Conservation (phyloP, 2,113 vertebrate species). For the Gobiocypris rarus region DNA sequence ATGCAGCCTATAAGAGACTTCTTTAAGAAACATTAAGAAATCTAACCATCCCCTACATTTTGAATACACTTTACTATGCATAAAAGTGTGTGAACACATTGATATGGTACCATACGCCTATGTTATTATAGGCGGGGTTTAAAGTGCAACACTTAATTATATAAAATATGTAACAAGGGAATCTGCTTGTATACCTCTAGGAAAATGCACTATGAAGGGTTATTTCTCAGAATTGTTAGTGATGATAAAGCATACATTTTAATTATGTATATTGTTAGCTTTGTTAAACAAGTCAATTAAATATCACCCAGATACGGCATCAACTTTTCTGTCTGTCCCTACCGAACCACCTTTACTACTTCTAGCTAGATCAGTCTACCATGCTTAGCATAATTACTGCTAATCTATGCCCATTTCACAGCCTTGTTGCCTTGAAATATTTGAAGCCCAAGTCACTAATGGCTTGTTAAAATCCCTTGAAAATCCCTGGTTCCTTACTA, state of each 20-base stretch:
- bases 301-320: background rate
- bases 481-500: conserved; percentile 45
- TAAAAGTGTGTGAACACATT: background rate
- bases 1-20: background rate
- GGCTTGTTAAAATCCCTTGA: conserved; percentile 49
- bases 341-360: conserved; percentile 7
- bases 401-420: conserved; percentile 43
- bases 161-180: background rate
- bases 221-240: background rate
- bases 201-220: background rate
- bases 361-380: conserved; percentile 25
- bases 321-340: conserved; percentile 1
- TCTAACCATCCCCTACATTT: background rate
- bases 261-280: background rate
- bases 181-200: background rate
- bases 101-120: background rate
- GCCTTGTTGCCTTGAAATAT: conserved; percentile 37
- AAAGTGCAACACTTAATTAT: background rate
- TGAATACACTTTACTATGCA: background rate
- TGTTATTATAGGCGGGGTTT: background rate
- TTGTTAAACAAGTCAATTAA: background rate
- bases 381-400: conserved; percentile 44
- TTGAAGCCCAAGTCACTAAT: conserved; percentile 47
- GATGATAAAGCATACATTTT: background rate
- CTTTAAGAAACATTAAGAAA: background rate